These are phyloP conservation scores for Pituophis catenifer DNA, from an alignment of 2,113 vertebrate species.

Conservation along the genomic window DNA sequence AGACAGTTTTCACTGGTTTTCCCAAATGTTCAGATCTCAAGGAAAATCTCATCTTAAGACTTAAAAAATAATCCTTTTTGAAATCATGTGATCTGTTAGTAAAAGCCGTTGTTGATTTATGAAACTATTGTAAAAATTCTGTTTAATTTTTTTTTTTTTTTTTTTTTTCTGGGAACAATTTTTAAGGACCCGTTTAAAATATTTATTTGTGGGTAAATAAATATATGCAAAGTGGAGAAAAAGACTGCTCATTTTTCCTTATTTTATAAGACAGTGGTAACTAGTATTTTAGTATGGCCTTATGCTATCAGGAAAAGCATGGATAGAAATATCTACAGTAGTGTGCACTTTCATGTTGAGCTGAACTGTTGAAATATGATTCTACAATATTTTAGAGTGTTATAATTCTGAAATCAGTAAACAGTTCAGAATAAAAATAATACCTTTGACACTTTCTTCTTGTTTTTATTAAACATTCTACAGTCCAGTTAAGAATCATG, in stretches of 20 bases:
- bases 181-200: conserved; percentile 22
- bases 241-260: conserved; percentile 29
- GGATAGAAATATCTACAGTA: background rate
- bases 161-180: conserved; percentile 41
- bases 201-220: conserved; percentile 44
- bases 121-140: conserved; percentile 22
- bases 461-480: background rate
- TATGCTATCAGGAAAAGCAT: background rate
- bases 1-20: conserved; percentile 40
- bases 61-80: conserved; percentile 23
- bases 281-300: background rate
- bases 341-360: background rate
- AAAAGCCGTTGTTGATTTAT: conserved; percentile 45
- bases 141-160: conserved; percentile 18
- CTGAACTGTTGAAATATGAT: background rate
- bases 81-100: conserved; percentile 31
- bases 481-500: background rate
- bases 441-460: background rate
- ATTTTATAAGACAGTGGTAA: background rate
- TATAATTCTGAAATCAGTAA: background rate
- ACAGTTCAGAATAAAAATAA: background rate
- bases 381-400: background rate
- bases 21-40: conserved; percentile 36
- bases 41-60: conserved; percentile 21
- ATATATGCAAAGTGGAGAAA: conserved; percentile 20